Evolutionary conservation across 2,797 vertebrate species (phyloP).

Genomic region (Clamator glandarius): DNA sequence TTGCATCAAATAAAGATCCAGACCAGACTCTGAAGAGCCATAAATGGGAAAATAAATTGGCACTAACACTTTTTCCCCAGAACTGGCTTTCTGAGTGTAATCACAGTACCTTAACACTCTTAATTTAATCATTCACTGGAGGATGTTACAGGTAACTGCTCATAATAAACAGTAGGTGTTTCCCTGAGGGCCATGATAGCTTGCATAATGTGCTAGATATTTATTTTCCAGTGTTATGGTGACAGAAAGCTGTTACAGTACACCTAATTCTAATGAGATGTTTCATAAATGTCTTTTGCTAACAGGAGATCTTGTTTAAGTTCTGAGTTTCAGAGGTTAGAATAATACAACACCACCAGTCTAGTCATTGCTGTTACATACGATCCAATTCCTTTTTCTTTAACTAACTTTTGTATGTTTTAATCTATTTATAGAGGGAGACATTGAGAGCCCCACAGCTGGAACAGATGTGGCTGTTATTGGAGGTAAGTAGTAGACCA

Average conservation of each 20-base stretch:
- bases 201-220: constrained; percentile 48
- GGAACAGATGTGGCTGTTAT: constrained; percentile 70
- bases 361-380: not conserved
- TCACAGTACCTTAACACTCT: constrained; percentile 1
- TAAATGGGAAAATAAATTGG: constrained; percentile 27
- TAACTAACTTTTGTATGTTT: constrained; percentile 47
- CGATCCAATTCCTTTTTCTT: constrained; percentile 3
- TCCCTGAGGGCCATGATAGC: constrained; percentile 15
- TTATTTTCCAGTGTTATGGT: constrained; percentile 35
- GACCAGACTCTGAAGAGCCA: not conserved
- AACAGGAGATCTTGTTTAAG: not conserved
- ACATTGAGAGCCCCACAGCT: constrained; percentile 38
- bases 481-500: constrained; percentile 50
- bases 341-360: not conserved
- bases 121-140: constrained; percentile 56
- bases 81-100: constrained; percentile 43
- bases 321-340: constrained; percentile 26
- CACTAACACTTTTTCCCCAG: not conserved
- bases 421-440: constrained; percentile 66
- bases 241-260: constrained; percentile 19
- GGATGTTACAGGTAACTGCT: constrained; percentile 49
- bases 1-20: not conserved
- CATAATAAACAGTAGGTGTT: constrained; percentile 56
- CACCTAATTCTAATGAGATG: not conserved
- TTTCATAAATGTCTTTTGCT: constrained; percentile 19